Evolutionary conservation across 2,888 invertebrate species (phyloP).

Genomic region (Bombylius discolor): DNA sequence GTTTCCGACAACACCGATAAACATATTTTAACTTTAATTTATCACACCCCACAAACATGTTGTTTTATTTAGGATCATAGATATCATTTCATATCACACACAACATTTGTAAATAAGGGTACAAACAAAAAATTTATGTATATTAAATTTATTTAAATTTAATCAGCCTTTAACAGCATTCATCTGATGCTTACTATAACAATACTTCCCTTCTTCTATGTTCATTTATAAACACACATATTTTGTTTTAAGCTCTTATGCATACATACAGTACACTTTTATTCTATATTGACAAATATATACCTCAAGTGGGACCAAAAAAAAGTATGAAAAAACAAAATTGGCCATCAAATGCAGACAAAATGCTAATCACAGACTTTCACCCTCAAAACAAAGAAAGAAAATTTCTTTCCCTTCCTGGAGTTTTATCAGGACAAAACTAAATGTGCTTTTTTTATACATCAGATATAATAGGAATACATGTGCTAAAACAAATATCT

Average conservation of each 20-base stretch:
- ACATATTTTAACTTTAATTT: background rate
- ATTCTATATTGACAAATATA: background rate
- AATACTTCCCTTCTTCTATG: background rate
- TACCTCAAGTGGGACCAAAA: background rate
- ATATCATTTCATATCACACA: no score
- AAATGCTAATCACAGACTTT: constrained; percentile 20
- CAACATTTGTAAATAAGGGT: background rate
- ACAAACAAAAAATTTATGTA: constrained; percentile 27
- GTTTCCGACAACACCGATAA: background rate
- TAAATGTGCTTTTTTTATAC: no score
- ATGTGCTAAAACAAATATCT: no score
- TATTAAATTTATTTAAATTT: constrained; percentile 38
- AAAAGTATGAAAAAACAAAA: constrained; percentile 5
- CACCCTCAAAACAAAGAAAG: constrained; percentile 12
- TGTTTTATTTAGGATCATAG: no score
- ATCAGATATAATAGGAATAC: no score
- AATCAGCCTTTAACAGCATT: constrained; percentile 23
- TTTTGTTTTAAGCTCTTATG: no score
- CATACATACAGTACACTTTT: no score
- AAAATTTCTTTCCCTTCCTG: no score
- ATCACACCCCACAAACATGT: background rate
- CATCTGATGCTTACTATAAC: background rate
- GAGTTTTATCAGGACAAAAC: no score
- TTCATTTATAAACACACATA: no score
- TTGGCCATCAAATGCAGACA: constrained; percentile 19